These are phyloP conservation scores for Siderastrea radians DNA, from an alignment of 92 coral and sea anemone species.

Conservation along the genomic window DNA sequence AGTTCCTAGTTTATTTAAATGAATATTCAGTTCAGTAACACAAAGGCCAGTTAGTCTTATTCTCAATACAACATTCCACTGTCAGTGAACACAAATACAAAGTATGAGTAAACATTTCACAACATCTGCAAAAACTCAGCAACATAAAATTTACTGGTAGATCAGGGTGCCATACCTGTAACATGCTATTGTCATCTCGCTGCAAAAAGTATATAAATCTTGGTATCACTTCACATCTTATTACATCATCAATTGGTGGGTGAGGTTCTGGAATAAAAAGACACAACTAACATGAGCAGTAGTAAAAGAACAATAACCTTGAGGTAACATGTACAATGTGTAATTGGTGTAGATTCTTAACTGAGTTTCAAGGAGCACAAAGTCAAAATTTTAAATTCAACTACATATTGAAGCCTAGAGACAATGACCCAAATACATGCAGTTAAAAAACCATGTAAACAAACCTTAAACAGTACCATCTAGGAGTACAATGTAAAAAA, in stretches of 20 bases:
- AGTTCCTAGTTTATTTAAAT: too few relatives aligned
- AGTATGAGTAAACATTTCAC: too few relatives aligned
- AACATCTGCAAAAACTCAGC: too few relatives aligned
- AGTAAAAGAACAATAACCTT: not conserved
- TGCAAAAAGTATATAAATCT: slow-evolving; percentile 95
- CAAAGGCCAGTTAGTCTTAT: too few relatives aligned
- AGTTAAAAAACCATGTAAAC: not conserved
- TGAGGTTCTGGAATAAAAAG: slow-evolving; percentile 79
- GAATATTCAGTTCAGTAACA: too few relatives aligned
- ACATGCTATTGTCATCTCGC: slow-evolving; percentile 86
- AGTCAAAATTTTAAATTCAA: too few relatives aligned
- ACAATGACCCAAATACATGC: not conserved
- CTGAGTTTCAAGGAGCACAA: too few relatives aligned
- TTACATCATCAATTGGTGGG: slow-evolving; percentile 98
- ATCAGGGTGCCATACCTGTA: slow-evolving; percentile 71
- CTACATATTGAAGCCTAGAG: too few relatives aligned
- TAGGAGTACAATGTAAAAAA: not conserved
- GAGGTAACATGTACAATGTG: not conserved
- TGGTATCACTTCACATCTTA: slow-evolving; percentile 96
- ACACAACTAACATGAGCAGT: not conserved
- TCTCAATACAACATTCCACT: not conserved
- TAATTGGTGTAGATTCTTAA: not conserved
- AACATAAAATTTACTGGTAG: too few relatives aligned
- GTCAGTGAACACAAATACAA: not conserved
- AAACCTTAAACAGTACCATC: not conserved